Evolutionary conservation across 2,797 vertebrate species (phyloP).

Genomic region (Agapornis canus): DNA sequence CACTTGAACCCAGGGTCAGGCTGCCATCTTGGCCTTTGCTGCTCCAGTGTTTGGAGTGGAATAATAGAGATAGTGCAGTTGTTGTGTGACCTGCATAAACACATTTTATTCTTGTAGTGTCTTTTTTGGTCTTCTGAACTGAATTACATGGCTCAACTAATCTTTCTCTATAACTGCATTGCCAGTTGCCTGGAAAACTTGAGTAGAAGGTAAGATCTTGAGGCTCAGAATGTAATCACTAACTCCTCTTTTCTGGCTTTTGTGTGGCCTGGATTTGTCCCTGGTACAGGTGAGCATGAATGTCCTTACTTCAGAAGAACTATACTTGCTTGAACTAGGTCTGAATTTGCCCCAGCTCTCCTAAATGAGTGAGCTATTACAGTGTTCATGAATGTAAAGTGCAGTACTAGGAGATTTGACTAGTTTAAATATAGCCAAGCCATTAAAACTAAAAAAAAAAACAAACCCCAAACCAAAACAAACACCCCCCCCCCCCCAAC

Average conservation of each 20-base stretch:
- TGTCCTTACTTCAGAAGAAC: neutral
- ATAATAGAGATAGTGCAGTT: neutral
- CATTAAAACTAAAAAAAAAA: neutral
- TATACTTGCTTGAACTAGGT: neutral
- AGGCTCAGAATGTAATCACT: neutral
- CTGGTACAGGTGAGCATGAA: neutral
- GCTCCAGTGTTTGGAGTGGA: neutral
- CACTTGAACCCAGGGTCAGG: neutral
- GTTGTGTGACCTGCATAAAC: neutral
- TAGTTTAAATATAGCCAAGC: neutral
- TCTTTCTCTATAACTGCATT: rapidly evolving
- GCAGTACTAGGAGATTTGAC: neutral
- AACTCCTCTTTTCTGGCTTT: neutral
- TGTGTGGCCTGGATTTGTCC: neutral
- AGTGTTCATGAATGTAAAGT: neutral
- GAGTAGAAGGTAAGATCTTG: neutral
- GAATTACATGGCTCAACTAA: neutral
- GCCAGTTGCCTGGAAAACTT: neutral
- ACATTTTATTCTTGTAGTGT: neutral
- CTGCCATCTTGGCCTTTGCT: neutral
- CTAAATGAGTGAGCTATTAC: neutral
- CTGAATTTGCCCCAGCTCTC: neutral
- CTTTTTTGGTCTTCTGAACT: neutral
- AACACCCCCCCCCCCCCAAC: too few relatives aligned
- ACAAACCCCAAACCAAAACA: too few relatives aligned